phyloP scores from a whole-genome alignment of 2,888 invertebrate species.

The Belgica antarctica region DNA sequence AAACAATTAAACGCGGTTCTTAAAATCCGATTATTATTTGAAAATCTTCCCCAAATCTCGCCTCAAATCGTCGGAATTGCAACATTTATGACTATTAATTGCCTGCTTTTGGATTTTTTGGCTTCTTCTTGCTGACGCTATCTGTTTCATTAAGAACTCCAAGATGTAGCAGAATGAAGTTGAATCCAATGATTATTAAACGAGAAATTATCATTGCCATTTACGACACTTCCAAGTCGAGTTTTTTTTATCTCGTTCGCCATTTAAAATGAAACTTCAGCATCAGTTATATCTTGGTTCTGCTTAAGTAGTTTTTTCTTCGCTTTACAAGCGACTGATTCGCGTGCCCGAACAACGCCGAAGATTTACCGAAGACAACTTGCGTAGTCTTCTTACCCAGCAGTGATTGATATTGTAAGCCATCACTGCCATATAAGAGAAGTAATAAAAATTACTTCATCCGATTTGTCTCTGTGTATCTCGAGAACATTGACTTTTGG shows the following conservation, averaged over 20 bases:
- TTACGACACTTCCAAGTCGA: neutral
- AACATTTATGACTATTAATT: neutral
- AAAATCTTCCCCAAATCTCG: neutral
- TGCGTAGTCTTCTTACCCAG: neutral
- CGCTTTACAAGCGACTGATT: neutral
- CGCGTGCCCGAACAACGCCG: slow-evolving; percentile 6
- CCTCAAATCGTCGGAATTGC: neutral
- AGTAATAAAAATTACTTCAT: slow-evolving; percentile 8
- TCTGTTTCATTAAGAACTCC: too few species aligned
- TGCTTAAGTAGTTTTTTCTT: slow-evolving; percentile 10
- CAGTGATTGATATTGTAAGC: slow-evolving; percentile 18
- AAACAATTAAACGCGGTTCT: neutral
- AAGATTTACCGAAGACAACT: slow-evolving; percentile 18
- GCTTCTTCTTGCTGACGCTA: too few species aligned
- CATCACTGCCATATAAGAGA: neutral
- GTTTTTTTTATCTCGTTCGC: neutral
- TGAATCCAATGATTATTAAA: slow-evolving; percentile 8
- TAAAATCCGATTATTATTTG: slow-evolving; percentile 13
- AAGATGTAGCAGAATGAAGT: neutral
- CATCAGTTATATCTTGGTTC: neutral
- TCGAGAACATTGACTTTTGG: slow-evolving; percentile 11
- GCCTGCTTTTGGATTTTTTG: too few species aligned
- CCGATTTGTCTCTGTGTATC: neutral
- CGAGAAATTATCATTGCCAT: slow-evolving; percentile 8
- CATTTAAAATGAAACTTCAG: neutral